phyloP scores from a whole-genome alignment of 23 tunicate species.

The Trididemnum clinides region DNA sequence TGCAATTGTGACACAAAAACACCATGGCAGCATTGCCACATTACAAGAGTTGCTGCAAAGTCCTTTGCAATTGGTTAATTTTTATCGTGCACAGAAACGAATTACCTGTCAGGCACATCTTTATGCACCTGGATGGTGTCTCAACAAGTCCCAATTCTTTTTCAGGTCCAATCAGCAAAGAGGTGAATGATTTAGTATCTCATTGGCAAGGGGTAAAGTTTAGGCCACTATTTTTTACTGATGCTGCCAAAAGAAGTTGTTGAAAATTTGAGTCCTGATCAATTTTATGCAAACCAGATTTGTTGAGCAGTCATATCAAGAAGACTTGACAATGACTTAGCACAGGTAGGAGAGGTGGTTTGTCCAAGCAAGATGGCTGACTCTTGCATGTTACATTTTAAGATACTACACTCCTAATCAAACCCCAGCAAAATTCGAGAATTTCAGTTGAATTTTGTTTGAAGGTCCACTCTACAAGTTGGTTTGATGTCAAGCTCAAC shows the following conservation, averaged over 20 bases:
- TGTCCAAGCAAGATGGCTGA: too few relatives aligned
- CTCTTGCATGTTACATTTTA: background rate
- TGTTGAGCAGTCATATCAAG: background rate
- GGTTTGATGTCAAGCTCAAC: too few relatives aligned
- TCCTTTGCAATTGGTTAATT: background rate
- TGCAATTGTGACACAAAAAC: too few relatives aligned
- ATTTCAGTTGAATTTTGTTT: too few relatives aligned
- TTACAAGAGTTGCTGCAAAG: background rate
- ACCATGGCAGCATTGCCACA: background rate
- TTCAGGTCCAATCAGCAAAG: too few relatives aligned
- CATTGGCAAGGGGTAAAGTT: too few relatives aligned
- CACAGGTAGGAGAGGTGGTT: background rate
- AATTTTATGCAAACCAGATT: background rate
- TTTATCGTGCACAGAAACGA: background rate
- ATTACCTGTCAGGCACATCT: conserved; percentile 4
- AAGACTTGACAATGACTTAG: background rate
- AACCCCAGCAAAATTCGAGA: too few relatives aligned
- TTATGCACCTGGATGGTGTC: background rate
- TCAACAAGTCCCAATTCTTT: background rate
- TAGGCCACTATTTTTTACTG: background rate
- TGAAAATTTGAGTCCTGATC: background rate
- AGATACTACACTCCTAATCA: too few relatives aligned
- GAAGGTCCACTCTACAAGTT: too few relatives aligned
- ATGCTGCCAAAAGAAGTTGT: background rate
- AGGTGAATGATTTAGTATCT: background rate